These are phyloP conservation scores for Acanthosoma haemorrhoidale DNA, from an alignment of 2,888 invertebrate genomes.

Conservation along the genomic window DNA sequence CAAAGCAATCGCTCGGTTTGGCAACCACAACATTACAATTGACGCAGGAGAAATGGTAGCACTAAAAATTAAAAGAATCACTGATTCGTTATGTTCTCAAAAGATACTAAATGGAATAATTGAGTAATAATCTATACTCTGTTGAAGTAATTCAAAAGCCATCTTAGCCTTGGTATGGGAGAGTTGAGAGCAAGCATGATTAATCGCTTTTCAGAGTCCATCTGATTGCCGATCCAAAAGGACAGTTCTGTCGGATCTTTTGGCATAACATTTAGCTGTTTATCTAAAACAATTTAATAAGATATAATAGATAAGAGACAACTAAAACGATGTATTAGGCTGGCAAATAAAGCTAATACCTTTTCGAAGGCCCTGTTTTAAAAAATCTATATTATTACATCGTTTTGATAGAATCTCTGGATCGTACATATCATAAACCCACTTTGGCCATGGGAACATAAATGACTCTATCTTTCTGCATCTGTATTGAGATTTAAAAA, in stretches of 20 bases:
- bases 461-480: constrained; percentile 49
- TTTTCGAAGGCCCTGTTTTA: constrained; percentile 43
- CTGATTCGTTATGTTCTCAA: too few species aligned
- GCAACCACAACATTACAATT: constrained; percentile 53
- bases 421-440: constrained; percentile 62
- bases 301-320: not conserved
- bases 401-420: constrained; percentile 48
- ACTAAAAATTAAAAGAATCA: constrained; percentile 30
- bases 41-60: constrained; percentile 54
- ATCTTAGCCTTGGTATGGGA: constrained; percentile 60
- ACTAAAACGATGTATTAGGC: not conserved
- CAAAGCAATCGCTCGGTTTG: constrained; percentile 64
- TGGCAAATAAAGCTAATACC: not conserved
- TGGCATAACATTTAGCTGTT: constrained; percentile 52
- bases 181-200: constrained; percentile 61
- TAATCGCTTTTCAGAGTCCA: constrained; percentile 63
- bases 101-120: too few species aligned
- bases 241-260: constrained; percentile 64
- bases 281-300: constrained; percentile 44
- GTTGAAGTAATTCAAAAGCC: constrained; percentile 51
- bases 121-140: not conserved
- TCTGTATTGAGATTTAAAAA: constrained; percentile 42
- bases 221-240: constrained; percentile 74
- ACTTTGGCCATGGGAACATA: constrained; percentile 60
- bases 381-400: constrained; percentile 45